Base-by-base conservation (phyloP, 2,888 invertebrate species). In the Megastigmus dorsalis region DNA sequence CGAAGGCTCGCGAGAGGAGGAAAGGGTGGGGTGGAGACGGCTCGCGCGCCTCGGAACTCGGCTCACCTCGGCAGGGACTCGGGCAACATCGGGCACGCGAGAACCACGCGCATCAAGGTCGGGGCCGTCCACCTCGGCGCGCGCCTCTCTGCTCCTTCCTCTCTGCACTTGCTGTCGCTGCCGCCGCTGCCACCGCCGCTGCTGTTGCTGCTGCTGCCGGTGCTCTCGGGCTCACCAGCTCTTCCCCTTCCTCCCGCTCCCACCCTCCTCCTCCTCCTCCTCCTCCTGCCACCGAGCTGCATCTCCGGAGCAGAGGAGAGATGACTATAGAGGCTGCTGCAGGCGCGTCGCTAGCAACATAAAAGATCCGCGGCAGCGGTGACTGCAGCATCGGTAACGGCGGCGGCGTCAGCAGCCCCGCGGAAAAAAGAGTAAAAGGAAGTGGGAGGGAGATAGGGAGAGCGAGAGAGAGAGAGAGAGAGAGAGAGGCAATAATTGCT, bases 31-130 rank as follows among this genome's bases (percentile, higher is more conserved):
- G 38, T n/a, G 10, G 30, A 30, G 33, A 55, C 41, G 55, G 30
- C 57, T 18, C 63, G 68, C 67, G 69, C 72, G 75, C 68, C 38
- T 59, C 45, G n/a, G 55, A 4, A 10, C 20, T 55, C 62, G 36
- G n/a, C 60, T 73, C 69, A 77, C 50, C 77, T 79, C 84, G 84
- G 77, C 60, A 50, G 48, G 57, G n/a, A 23, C 74, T 79, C 84
- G 84, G 79, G 20, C 38, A 20, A 45, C 50, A 70, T 72, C 77
- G 77, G 77, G 77, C 77, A 85, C 85, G 85, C 85, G 85, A 85
- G 85, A 85, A 83, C 85, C 85, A 85, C 85, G 85, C 85, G 85
- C 83, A 62, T 43, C 85, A 85, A 85, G 85, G 85, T 84, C 85
- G 85, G 81, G 84, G 80, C 82, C 84, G 83, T 84, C 83, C 79